Evolutionary conservation across 2,113 vertebrate genomes (phyloP), one percentile per base, ranked within the genome.

Genomic region (Channa argus): DNA sequence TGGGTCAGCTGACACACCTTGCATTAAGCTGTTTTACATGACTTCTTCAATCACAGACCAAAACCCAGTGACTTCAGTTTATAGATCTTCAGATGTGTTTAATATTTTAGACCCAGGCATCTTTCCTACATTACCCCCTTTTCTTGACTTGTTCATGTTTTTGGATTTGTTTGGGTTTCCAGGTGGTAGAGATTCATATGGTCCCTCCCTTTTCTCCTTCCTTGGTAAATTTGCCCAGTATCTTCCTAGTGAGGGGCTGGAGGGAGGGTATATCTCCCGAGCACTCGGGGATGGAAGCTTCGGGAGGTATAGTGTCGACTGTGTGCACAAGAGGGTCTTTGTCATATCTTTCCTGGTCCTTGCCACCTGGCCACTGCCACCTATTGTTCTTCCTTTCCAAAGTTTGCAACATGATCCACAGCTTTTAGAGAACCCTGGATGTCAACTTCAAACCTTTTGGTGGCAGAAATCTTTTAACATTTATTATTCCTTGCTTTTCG

Each of bases 381-480:
- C 89, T 90, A 88, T 92, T 91, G 88, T 93, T 84, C 74, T 80
- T 50, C 61, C 54, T 63, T 84, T 79, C 70, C 71, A 71, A 70
- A 80, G 51, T 71, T 74, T 65, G 84, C 81, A 87, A 86, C 15
- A 5, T 69, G 87, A 91, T 78, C 74, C 73, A n/a, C 44, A n/a
- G 38, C 14, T 62, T 5, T 1, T 70, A 55, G 41, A 60, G 37
- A 82, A 64, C 38, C 6, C 53, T 53, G 64, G 44, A 56, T 38
- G 15, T 62, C 13, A 34, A 43, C 47, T 11, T 41, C 6, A 63
- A 62, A 11, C 55, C 49, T 43, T 53, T 38, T 8, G 7, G 9
- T 55, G 37, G 8, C 43, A 55, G 36, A 59, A 77, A 65, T 64
- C 41, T 63, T 37, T 50, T 51, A 7, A 63, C 37, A 58, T 55